phyloP scores from a whole-genome alignment of 92 coral and sea anemone genomes.

The Siderastrea siderea region DNA sequence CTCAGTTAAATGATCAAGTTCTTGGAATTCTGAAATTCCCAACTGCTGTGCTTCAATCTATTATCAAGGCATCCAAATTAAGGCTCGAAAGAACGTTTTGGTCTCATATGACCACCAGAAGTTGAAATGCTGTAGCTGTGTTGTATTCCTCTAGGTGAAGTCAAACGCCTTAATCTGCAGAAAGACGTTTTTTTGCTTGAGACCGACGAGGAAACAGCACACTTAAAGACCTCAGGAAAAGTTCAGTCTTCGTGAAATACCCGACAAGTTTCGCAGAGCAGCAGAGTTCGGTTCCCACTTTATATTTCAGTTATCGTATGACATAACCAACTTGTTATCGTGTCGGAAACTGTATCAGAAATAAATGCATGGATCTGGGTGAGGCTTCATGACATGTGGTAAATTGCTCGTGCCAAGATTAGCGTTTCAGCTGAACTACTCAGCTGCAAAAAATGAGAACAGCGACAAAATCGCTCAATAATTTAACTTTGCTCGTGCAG shows the following conservation, averaged over 20 bases:
- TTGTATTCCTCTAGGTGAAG: not conserved
- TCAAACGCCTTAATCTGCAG: not conserved
- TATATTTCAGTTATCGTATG: not conserved
- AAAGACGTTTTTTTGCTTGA: not conserved
- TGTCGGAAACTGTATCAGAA: not conserved
- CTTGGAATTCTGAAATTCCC: not conserved
- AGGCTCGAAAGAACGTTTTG: not conserved
- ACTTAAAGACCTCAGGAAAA: too few relatives aligned
- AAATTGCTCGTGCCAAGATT: slow-evolving; percentile 1
- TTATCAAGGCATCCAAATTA: slow-evolving; percentile 4
- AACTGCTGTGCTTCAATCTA: not conserved
- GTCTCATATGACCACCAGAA: not conserved
- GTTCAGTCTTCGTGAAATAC: not conserved
- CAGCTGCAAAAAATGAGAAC: not conserved
- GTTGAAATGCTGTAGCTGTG: not conserved
- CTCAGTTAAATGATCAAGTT: not conserved
- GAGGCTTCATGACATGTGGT: slow-evolving; percentile 6
- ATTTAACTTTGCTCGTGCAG: not conserved
- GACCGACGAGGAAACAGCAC: not conserved
- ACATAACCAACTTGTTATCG: slow-evolving; percentile 18
- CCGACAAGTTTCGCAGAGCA: not conserved
- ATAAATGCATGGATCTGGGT: not conserved
- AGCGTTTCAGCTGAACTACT: not conserved
- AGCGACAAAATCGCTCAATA: not conserved
- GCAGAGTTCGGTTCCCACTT: not conserved